These are phyloP conservation scores for Kuschelorhynchus macadamiae DNA, from an alignment of 2,888 invertebrate species.

Conservation along the genomic window DNA sequence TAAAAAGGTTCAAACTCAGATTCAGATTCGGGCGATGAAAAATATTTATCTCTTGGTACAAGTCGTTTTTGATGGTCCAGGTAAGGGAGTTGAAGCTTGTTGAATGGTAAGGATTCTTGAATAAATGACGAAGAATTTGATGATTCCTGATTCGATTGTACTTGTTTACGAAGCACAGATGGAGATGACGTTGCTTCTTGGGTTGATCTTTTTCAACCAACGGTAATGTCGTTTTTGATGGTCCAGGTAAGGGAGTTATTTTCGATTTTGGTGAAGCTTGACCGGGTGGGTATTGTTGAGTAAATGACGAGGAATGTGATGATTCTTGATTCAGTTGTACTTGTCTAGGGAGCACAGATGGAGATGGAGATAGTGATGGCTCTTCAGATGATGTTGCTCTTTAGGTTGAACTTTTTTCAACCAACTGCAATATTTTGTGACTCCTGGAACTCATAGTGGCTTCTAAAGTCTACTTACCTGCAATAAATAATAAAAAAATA, in stretches of 20 bases:
- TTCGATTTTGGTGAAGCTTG: background rate
- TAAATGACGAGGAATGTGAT: background rate
- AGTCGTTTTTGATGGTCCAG: background rate
- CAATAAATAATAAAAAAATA: background rate
- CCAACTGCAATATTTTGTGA: background rate
- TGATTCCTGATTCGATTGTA: background rate
- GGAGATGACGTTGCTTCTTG: too few relatives aligned
- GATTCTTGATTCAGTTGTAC: background rate
- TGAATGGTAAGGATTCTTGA: background rate
- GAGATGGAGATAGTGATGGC: background rate
- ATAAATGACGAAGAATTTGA: background rate
- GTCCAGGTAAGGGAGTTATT: background rate
- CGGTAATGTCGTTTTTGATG: background rate
- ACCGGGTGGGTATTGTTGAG: background rate
- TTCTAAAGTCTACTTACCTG: background rate
- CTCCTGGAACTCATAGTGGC: background rate
- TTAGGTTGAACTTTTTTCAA: too few relatives aligned
- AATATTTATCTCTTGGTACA: background rate
- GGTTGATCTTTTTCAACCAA: too few relatives aligned
- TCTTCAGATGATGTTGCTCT: background rate
- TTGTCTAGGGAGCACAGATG: background rate
- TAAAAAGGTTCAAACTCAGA: constrained; percentile 24
- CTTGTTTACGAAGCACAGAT: background rate
- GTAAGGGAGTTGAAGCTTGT: background rate
- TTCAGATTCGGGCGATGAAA: constrained; percentile 1